These are phyloP conservation scores for Eupeodes luniger DNA, from an alignment of 2,888 invertebrate genomes.

Conservation along the genomic window DNA sequence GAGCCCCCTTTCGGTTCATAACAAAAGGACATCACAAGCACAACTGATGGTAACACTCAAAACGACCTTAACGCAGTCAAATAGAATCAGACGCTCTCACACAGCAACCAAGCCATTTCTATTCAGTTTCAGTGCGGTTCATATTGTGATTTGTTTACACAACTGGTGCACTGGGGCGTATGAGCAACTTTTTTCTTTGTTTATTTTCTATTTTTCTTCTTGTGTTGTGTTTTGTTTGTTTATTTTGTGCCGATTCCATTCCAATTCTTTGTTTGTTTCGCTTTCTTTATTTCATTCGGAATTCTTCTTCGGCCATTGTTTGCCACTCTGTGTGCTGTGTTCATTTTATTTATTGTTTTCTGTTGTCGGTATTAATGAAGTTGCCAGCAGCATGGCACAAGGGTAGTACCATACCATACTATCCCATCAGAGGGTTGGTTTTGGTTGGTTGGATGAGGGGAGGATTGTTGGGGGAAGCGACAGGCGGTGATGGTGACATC, in stretches of 20 bases:
- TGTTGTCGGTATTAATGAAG: slow-evolving; percentile 68
- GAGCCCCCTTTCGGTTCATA: too few relatives aligned
- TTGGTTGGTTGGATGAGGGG: neutral
- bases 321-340: slow-evolving; percentile 21
- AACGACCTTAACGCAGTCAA: too few relatives aligned
- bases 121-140: slow-evolving; percentile 27
- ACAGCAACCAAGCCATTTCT: slow-evolving; percentile 1
- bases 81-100: slow-evolving; percentile 2
- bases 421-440: too few relatives aligned
- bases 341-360: slow-evolving; percentile 72
- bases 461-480: neutral
- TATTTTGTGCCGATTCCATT: slow-evolving; percentile 53
- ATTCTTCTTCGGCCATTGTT: slow-evolving; percentile 49
- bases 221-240: neutral
- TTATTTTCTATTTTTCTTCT: neutral
- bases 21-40: too few relatives aligned
- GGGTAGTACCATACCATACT: neutral
- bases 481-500: slow-evolving; percentile 46
- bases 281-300: slow-evolving; percentile 36
- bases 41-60: too few relatives aligned
- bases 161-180: slow-evolving; percentile 65
- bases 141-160: slow-evolving; percentile 63
- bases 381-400: slow-evolving; percentile 32
- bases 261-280: slow-evolving; percentile 52
- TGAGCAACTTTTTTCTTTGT: slow-evolving; percentile 49